phyloP scores from a whole-genome alignment of 2,113 vertebrate species.

The Conger conger region DNA sequence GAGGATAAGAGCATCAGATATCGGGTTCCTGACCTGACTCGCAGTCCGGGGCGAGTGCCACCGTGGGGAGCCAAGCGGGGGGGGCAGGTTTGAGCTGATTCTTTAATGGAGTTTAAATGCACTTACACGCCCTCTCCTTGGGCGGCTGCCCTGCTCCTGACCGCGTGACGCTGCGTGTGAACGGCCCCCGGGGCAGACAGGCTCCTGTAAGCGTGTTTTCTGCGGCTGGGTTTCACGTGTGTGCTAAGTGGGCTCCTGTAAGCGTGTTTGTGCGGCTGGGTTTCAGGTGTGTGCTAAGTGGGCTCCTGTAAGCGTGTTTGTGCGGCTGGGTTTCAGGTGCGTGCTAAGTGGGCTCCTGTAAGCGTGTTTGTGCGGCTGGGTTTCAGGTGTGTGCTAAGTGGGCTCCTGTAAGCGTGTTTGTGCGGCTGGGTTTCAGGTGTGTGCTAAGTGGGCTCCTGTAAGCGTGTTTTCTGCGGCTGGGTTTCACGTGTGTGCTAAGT shows the following conservation, averaged over 20 bases:
- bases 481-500: slow-evolving; percentile 84
- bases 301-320: too few species aligned
- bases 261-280: too few species aligned
- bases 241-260: slow-evolving; percentile 73
- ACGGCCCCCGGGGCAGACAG: background rate
- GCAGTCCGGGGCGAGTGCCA: background rate
- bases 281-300: slow-evolving; percentile 87
- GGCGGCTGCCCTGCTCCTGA: background rate
- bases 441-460: slow-evolving; percentile 73
- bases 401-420: too few species aligned
- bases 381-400: slow-evolving; percentile 87
- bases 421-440: slow-evolving; percentile 67
- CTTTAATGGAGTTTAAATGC: background rate
- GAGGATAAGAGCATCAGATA: too few species aligned
- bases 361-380: too few species aligned
- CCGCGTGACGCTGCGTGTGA: background rate
- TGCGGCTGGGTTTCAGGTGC: slow-evolving; percentile 67
- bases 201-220: background rate
- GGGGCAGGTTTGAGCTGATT: background rate
- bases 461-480: too few species aligned
- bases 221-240: slow-evolving; percentile 67
- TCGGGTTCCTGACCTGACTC: background rate
- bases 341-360: slow-evolving; percentile 73
- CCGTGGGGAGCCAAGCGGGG: background rate
- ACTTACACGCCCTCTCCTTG: background rate